A percentile compares a stretch with the other conserved stretches of the same genome.
phyloP scores from a whole-genome alignment of 2,797 vertebrate genomes.

The Rhyacichthys aspro region DNA sequence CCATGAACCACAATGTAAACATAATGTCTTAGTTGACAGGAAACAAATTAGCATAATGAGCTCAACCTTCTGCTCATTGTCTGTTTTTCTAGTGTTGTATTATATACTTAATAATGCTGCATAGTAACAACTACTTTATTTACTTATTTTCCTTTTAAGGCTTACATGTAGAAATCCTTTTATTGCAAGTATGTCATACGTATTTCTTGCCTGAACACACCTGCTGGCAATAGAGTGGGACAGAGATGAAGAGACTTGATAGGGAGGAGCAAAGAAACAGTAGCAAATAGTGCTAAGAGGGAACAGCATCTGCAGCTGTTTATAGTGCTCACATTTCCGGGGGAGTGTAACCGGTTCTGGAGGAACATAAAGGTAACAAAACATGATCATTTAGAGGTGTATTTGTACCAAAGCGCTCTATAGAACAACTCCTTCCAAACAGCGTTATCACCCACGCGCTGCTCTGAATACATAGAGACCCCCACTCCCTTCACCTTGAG shows the following conservation, averaged over 20 bases:
- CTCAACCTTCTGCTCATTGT: too few species aligned
- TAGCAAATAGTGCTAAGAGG: constrained; percentile 72
- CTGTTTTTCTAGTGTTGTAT: too few species aligned
- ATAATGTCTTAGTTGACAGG: too few species aligned
- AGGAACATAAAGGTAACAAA: constrained; percentile 82
- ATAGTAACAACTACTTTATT: background rate
- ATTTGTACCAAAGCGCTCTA: constrained; percentile 84
- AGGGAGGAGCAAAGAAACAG: constrained; percentile 59
- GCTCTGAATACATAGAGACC: constrained; percentile 83
- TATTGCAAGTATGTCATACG: constrained; percentile 19
- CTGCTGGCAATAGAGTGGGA: constrained; percentile 62
- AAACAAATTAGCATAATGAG: too few species aligned
- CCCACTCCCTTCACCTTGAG: constrained; percentile 64
- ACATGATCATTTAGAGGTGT: constrained; percentile 84
- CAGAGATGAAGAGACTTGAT: constrained; percentile 66
- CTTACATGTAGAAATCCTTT: background rate
- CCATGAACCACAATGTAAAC: too few species aligned
- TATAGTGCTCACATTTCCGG: constrained; percentile 63
- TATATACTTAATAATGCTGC: background rate
- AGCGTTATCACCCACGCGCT: constrained; percentile 82
- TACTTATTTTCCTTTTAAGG: background rate
- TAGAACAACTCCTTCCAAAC: constrained; percentile 78
- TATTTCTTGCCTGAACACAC: constrained; percentile 50
- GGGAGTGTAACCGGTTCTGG: constrained; percentile 67
- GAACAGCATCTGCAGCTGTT: constrained; percentile 70